Percentiles rank a stretch among this genome's conserved stretches.
phyloP scores from a whole-genome alignment of 2,113 vertebrate species.

The Dipodomys spectabilis region DNA sequence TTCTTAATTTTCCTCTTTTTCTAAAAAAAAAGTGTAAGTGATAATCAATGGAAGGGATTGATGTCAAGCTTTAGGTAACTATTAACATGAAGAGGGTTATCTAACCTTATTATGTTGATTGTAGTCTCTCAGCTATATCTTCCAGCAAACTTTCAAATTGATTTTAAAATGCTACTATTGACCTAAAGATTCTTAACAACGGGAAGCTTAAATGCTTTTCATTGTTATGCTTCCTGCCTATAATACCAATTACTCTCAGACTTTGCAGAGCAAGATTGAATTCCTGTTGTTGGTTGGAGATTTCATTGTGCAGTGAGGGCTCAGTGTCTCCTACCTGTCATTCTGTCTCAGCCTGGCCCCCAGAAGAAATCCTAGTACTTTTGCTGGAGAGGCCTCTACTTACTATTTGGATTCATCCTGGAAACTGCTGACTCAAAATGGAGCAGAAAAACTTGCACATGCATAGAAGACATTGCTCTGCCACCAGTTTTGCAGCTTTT shows the following conservation, averaged over 20 bases:
- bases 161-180: constrained; percentile 76
- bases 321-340: neutral
- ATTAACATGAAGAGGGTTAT: constrained; percentile 75
- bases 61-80: constrained; percentile 75
- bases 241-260: constrained; percentile 61
- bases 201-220: constrained; percentile 69
- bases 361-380: neutral
- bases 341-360: neutral
- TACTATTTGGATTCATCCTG: neutral
- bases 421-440: neutral
- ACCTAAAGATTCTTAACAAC: constrained; percentile 78
- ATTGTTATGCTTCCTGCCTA: constrained; percentile 66
- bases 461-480: neutral
- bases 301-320: neutral
- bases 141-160: constrained; percentile 70
- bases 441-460: neutral
- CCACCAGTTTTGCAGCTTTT: neutral
- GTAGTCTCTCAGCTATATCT: constrained; percentile 60
- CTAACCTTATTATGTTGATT: constrained; percentile 78
- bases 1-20: constrained; percentile 43
- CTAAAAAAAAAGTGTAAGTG: constrained; percentile 62
- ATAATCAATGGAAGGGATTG: constrained; percentile 78
- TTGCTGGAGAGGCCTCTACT: neutral
- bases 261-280: neutral
- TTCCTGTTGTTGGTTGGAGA: neutral